These are phyloP conservation scores for Poeciliopsis infans DNA, from an alignment of 2,797 vertebrate species.

Conservation along the genomic window DNA sequence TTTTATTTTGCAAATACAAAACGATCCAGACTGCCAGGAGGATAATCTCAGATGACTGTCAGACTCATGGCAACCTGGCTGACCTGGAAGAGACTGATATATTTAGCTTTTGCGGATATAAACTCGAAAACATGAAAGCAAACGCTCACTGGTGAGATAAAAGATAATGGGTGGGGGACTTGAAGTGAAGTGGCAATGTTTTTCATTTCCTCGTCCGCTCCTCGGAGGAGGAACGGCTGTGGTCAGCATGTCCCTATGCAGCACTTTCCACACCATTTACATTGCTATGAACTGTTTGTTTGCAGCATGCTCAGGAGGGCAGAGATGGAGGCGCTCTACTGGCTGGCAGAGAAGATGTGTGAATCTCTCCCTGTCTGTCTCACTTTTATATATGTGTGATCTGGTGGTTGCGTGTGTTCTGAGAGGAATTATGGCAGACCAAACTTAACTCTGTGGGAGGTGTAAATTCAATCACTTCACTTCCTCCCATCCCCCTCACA, in stretches of 20 bases:
- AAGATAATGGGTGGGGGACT: conserved; percentile 64
- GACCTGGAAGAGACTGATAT: conserved; percentile 68
- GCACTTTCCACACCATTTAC: conserved; percentile 79
- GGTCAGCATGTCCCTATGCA: conserved; percentile 75
- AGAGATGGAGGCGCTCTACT: conserved; percentile 68
- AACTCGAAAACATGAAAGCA: conserved; percentile 64
- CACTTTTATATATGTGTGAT: conserved; percentile 49
- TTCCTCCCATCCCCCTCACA: conserved; percentile 66
- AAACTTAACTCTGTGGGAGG: conserved; percentile 80
- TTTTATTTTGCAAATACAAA: conserved; percentile 62
- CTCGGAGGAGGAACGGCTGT: conserved; percentile 56
- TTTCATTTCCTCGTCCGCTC: conserved; percentile 68
- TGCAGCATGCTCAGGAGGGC: conserved; percentile 69
- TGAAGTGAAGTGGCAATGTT: conserved; percentile 63
- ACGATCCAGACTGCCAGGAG: conserved; percentile 42
- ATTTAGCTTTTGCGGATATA: conserved; percentile 70
- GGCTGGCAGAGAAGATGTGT: conserved; percentile 64
- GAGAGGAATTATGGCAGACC: conserved; percentile 70
- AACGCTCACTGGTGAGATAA: conserved; percentile 68
- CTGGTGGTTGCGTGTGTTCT: conserved; percentile 32
- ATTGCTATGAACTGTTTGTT: conserved; percentile 77
- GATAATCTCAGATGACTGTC: conserved; percentile 70
- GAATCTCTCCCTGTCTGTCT: conserved; percentile 54
- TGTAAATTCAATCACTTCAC: conserved; percentile 80
- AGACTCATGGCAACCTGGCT: conserved; percentile 57